Base-by-base conservation (phyloP, 2,888 invertebrate species). In the Aspidapion aeneum region DNA sequence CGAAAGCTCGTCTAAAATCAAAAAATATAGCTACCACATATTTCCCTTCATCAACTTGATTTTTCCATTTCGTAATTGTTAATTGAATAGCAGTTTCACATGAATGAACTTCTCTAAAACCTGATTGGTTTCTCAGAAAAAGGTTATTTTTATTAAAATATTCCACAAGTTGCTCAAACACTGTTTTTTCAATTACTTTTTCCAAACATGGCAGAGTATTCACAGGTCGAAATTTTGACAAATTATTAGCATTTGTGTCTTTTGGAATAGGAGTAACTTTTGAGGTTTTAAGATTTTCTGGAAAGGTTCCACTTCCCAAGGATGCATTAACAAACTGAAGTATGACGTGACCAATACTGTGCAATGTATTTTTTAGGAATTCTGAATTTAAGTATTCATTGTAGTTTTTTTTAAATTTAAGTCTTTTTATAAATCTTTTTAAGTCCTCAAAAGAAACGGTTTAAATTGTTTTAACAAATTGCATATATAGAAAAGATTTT, bases 201-300 rank as follows among this genome's bases (percentile, higher is more conserved):
- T n/a, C n/a, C 1, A 21, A n/a, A n/a, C 56, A 56, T 56, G 56
- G 56, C 18, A 56, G 56, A 56, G 56, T 1, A 21, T 56, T 21
- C 9, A 56, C 55, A 3, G 55, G 55, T 20, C 19, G 18, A 55
- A 55, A 55, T 55, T 55, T 55, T 12, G 55, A 55, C 18, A 55
- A 17, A 18, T 55, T 17, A 3, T 55, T 55, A 19, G 55, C 55
- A 55, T 55, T 55, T 7, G 55, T 18, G 16, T 3, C 18, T 55
- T 55, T 55, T 55, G 9, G 55, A 18, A 51, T 55, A 16, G 55
- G 55, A 16, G 55, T 55, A 16, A 17, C 55, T 55, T 55, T 55
- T 16, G 19, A 16, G 18, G 55, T 55, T 55, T 55, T 55, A 2
- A 55, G 9, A 19, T 18, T 19, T 35, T 35, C 18, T 12, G 56